Evolutionary conservation across 2,797 vertebrate genomes (phyloP).

Genomic region (Macrochelys suwanniensis): DNA sequence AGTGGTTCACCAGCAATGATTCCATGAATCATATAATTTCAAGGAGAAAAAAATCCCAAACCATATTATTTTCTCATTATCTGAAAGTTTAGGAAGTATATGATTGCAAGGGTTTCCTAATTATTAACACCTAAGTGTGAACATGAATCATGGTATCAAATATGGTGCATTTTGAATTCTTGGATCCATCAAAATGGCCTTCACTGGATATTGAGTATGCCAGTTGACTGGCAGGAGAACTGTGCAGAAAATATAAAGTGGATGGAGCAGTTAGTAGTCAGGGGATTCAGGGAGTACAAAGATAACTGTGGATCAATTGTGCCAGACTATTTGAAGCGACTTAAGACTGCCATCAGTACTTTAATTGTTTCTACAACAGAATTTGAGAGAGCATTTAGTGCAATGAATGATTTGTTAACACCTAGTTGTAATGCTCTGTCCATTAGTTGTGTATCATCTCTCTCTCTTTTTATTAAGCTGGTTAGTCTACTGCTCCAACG

Average conservation of each 20-base stretch:
- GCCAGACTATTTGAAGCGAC: constrained; percentile 83
- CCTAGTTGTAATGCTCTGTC: constrained; percentile 71
- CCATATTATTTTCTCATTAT: constrained; percentile 9
- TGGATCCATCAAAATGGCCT: constrained; percentile 59
- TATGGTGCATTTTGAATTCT: constrained; percentile 56
- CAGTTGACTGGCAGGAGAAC: constrained; percentile 71
- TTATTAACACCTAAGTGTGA: constrained; percentile 18
- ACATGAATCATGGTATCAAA: constrained; percentile 19
- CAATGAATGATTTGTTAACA: constrained; percentile 80
- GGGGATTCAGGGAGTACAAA: constrained; percentile 82
- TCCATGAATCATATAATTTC: constrained; percentile 3
- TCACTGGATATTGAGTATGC: constrained; percentile 48
- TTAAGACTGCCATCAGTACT: constrained; percentile 82
- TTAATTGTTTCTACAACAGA: constrained; percentile 85
- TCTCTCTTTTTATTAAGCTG: constrained; percentile 79
- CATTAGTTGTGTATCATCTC: constrained; percentile 77
- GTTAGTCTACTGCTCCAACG: constrained; percentile 71
- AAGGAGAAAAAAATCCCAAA: not conserved
- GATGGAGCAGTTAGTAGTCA: constrained; percentile 74
- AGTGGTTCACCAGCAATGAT: constrained; percentile 2
- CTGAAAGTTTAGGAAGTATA: constrained; percentile 2
- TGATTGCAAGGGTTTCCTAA: constrained; percentile 10
- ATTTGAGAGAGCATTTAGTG: constrained; percentile 81
- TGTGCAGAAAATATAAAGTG: constrained; percentile 79
- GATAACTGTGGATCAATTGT: constrained; percentile 86